phyloP scores from a whole-genome alignment of 1,140 invertebrate species.

The Limonius californicus region DNA sequence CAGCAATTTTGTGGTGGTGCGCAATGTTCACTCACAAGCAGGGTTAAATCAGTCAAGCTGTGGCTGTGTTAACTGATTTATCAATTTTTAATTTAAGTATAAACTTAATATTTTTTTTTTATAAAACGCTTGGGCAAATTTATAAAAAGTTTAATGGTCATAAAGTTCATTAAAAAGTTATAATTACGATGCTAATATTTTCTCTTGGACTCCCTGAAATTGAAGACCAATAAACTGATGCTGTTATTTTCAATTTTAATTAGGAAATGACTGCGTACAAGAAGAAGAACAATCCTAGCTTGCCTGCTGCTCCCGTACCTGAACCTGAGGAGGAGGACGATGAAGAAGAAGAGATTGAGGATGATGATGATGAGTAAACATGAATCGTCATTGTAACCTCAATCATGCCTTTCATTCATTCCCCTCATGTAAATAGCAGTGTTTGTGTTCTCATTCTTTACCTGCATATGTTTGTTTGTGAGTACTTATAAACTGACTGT shows the following conservation, averaged over 20 bases:
- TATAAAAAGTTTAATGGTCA: too few relatives aligned
- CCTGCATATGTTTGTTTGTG: slow-evolving; percentile 27
- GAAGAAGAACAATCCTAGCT: slow-evolving; percentile 59
- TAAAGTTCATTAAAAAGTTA: too few relatives aligned
- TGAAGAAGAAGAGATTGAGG: slow-evolving; percentile 55
- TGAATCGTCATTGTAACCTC: slow-evolving; percentile 23
- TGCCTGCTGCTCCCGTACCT: slow-evolving; percentile 49
- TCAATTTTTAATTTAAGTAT: too few relatives aligned
- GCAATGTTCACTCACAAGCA: too few relatives aligned
- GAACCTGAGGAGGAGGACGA: slow-evolving; percentile 57
- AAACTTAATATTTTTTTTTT: too few relatives aligned
- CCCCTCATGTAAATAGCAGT: slow-evolving; percentile 37
- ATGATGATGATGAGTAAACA: slow-evolving; percentile 48
- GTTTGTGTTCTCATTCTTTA: slow-evolving; percentile 36
- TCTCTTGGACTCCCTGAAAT: too few relatives aligned
- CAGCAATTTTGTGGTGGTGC: too few relatives aligned
- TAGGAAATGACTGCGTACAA: slow-evolving; percentile 82
- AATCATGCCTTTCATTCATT: slow-evolving; percentile 32
- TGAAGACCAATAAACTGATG: slow-evolving; percentile 22
- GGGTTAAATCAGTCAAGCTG: too few relatives aligned
- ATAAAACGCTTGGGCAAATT: too few relatives aligned
- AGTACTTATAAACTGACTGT: slow-evolving; percentile 32
- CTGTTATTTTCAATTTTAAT: too few relatives aligned
- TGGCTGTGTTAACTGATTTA: too few relatives aligned
- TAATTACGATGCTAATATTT: too few relatives aligned